Evolutionary conservation across 1,140 invertebrate species (phyloP).

Genomic region (Bombus fervidus): DNA sequence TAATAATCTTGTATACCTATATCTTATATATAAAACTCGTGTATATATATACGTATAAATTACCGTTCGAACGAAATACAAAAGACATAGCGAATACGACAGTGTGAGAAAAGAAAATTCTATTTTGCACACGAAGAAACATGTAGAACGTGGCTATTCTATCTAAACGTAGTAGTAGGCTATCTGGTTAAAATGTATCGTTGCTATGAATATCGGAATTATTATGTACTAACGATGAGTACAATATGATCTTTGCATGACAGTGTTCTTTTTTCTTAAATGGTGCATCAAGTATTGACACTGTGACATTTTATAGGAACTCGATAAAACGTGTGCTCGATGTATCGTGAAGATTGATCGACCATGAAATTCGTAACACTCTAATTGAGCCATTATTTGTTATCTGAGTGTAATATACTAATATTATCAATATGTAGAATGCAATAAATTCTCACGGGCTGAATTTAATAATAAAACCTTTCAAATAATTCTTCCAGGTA

Average conservation of each 20-base stretch:
- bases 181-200: neutral
- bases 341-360: slow-evolving; percentile 29
- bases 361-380: slow-evolving; percentile 41
- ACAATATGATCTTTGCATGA: slow-evolving; percentile 11
- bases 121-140: slow-evolving; percentile 3
- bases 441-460: neutral
- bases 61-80: neutral
- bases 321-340: slow-evolving; percentile 10
- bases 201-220: neutral
- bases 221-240: neutral
- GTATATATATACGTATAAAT: neutral
- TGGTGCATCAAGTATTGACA: neutral
- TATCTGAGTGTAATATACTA: slow-evolving; percentile 60
- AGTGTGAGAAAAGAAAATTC: neutral
- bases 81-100: neutral
- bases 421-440: slow-evolving; percentile 3
- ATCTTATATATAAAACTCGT: neutral
- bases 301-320: slow-evolving; percentile 5
- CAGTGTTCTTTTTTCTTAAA: slow-evolving; percentile 12
- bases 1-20: neutral
- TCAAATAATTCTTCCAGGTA: neutral
- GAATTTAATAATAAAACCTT: neutral
- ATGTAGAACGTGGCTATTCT: slow-evolving; percentile 17
- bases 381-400: slow-evolving; percentile 60
- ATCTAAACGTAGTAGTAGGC: neutral